A percentile compares a stretch with the other conserved stretches of the same genome.
Evolutionary conservation across 2,888 invertebrate genomes (phyloP).

Genomic region (Drosophila niveifrons): DNA sequence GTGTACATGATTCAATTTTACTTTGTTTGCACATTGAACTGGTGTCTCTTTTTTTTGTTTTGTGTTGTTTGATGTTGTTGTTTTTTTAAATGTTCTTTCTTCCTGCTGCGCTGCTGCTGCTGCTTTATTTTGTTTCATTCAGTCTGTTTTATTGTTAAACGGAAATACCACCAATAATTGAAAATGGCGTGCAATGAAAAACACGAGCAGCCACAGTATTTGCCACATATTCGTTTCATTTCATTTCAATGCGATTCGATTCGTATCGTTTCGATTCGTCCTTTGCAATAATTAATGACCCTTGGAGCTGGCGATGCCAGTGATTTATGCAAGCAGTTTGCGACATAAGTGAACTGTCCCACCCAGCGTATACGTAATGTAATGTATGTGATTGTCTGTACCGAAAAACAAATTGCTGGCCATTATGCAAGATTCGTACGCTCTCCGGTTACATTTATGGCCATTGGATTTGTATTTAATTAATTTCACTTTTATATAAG

Average conservation of each 20-base stretch:
- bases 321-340: constrained; percentile 76
- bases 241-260: constrained; percentile 4
- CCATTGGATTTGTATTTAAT: constrained; percentile 67
- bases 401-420: constrained; percentile 16
- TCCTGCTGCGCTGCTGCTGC: constrained; percentile 3
- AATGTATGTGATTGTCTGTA: constrained; percentile 44
- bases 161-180: constrained; percentile 68
- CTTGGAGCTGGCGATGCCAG: constrained; percentile 51
- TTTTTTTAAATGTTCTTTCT: constrained; percentile 4
- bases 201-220: constrained; percentile 32
- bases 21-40: constrained; percentile 47
- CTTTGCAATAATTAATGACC: constrained; percentile 71
- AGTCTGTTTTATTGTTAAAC: constrained; percentile 39
- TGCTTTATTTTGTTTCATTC: constrained; percentile 1
- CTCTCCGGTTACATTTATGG: constrained; percentile 48
- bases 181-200: constrained; percentile 61
- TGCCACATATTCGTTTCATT: constrained; percentile 50
- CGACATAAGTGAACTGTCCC: constrained; percentile 59
- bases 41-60: constrained; percentile 19
- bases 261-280: constrained; percentile 24
- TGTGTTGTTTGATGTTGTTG: too few species aligned
- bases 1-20: constrained; percentile 56
- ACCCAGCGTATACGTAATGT: constrained; percentile 63
- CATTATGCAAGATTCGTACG: constrained; percentile 45
- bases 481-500: constrained; percentile 50